Conservation (phyloP, 1,140 invertebrate species). For the Coenobita brevimanus region DNA sequence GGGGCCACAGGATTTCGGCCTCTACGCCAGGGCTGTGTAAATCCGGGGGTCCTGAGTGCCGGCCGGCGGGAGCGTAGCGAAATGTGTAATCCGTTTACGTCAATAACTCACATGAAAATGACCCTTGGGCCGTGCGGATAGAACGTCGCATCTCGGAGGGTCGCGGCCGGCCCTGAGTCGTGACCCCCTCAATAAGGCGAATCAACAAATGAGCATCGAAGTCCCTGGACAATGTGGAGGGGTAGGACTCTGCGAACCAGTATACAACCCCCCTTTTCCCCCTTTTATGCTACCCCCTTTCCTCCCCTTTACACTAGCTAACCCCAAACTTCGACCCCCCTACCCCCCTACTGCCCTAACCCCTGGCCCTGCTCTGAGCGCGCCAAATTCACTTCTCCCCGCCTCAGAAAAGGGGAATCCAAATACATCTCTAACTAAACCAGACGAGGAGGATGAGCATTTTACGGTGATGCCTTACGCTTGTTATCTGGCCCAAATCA, state of each 20-base stretch:
- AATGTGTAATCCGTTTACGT: constrained; percentile 67
- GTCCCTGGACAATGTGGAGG: constrained; percentile 56
- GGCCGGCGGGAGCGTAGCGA: constrained; percentile 42
- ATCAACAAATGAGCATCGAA: constrained; percentile 66
- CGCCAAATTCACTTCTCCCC: constrained; percentile 51
- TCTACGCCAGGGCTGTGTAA: not conserved
- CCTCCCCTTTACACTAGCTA: too few species aligned
- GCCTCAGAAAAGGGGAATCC: constrained; percentile 41
- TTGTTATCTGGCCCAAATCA: constrained; percentile 65
- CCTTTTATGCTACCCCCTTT: too few species aligned
- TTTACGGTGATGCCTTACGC: constrained; percentile 65
- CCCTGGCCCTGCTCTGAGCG: too few species aligned
- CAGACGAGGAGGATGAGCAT: constrained; percentile 65
- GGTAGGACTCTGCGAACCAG: too few species aligned
- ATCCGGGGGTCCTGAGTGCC: constrained; percentile 13
- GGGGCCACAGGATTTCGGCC: constrained; percentile 13
- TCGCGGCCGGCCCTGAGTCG: constrained; percentile 32
- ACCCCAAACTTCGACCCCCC: too few species aligned
- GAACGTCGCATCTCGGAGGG: constrained; percentile 42
- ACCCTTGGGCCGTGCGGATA: constrained; percentile 55
- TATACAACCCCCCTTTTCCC: too few species aligned
- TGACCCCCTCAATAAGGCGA: constrained; percentile 64
- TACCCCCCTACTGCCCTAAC: too few species aligned
- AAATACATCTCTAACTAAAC: constrained; percentile 67
- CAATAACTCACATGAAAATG: constrained; percentile 67